A percentile compares a stretch with the other conserved stretches of the same genome.
phyloP scores from a whole-genome alignment of 2,113 vertebrate species.

The Lampris incognitus region DNA sequence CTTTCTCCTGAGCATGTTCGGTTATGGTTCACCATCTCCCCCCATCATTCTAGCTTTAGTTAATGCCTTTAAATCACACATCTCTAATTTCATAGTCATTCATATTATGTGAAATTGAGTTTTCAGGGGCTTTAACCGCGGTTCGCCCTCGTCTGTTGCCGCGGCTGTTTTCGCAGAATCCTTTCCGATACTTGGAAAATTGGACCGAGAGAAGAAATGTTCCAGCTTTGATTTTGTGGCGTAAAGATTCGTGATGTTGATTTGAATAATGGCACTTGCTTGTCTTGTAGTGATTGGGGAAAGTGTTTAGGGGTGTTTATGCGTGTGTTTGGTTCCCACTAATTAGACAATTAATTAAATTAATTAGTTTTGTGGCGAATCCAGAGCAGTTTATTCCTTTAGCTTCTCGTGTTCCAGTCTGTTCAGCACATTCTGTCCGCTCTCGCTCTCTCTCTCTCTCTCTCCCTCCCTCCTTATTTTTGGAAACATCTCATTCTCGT shows the following conservation, averaged over 20 bases:
- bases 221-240: too few relatives aligned
- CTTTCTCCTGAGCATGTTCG: too few relatives aligned
- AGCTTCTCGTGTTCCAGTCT: slow-evolving; percentile 69
- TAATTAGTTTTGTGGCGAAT: slow-evolving; percentile 62
- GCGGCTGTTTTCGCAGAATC: too few relatives aligned
- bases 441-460: slow-evolving; percentile 22
- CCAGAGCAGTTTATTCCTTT: slow-evolving; percentile 65
- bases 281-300: slow-evolving; percentile 9
- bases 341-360: slow-evolving; percentile 46
- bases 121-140: too few relatives aligned
- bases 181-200: too few relatives aligned
- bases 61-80: too few relatives aligned
- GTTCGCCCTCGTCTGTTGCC: too few relatives aligned
- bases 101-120: too few relatives aligned
- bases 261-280: background rate
- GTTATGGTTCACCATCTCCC: too few relatives aligned
- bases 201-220: too few relatives aligned
- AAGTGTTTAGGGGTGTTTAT: slow-evolving; percentile 54
- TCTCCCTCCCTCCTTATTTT: slow-evolving; percentile 67
- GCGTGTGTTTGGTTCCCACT: slow-evolving; percentile 65
- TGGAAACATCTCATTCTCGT: slow-evolving; percentile 78
- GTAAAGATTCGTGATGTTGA: background rate
- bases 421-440: slow-evolving; percentile 62
- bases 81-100: too few relatives aligned
- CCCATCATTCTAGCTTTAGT: too few relatives aligned